Base-by-base conservation (phyloP, 1,140 invertebrate genomes). In the Coelopa frigida region DNA sequence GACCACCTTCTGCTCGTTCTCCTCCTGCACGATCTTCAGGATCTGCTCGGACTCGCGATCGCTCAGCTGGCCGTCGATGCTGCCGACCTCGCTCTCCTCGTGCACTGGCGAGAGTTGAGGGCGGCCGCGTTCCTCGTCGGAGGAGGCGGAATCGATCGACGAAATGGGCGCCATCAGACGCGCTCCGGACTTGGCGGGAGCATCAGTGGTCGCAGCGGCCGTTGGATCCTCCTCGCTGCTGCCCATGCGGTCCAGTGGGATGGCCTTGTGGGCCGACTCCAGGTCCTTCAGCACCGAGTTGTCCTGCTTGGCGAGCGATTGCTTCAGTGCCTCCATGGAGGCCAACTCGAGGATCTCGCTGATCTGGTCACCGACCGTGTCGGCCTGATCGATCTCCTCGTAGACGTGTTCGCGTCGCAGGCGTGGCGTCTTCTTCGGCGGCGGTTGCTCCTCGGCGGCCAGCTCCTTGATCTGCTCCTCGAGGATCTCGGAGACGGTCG, bases 321-420 rank as follows among this genome's bases (percentile, higher is more conserved):
- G 51, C 44, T 59, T 63, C 0, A 64, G 54, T 2, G 61, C 39
- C 32, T 60, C 58, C 7, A 48, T 42, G 14, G 44, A 60, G 39
- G 27, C 57, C 42, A 26, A 51, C 43, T 46, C 31, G 2, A 64
- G 46, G 11, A 54, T 46, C 49, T 44, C 48, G 54, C 58, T 57
- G 24, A 40, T 41, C 49, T 64, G 52, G 37, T 61, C 44, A 15
- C 56, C 48, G 23, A 53, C 63, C 24, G 59, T 48, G 15, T 57
- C 50, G 44, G 59, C 56, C 64, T 71, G 46, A 27, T 71, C 72
- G 43, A 78, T 78, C 49, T 78, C 77, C 56, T 78, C 77, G 49
- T 78, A 78, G 43, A 77, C 73, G 53, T 78, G 77, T 48, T 77
- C 75, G 51, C 75, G 73, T 38, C 70, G 75, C 51, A 72, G 67